Evolutionary conservation across 2,113 vertebrate genomes (phyloP).

Genomic region (Circaetus gallicus): DNA sequence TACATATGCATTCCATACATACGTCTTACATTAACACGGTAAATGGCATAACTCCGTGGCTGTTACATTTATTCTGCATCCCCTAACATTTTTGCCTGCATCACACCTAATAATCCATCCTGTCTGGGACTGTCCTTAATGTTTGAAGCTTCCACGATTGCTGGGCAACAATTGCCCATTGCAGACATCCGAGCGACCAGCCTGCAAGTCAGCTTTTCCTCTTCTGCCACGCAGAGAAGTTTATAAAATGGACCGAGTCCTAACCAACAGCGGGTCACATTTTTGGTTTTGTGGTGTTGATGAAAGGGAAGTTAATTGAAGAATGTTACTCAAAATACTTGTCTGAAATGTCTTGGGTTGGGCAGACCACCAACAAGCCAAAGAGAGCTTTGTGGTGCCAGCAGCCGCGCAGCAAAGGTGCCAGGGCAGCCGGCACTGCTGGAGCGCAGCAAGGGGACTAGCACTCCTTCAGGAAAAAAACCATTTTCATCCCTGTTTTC

Average conservation of each 20-base stretch:
- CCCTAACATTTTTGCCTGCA: background rate
- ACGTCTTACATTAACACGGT: background rate
- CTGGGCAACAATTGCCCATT: background rate
- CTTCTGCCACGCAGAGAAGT: background rate
- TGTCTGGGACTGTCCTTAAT: too few relatives aligned
- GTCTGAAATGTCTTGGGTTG: rapidly evolving
- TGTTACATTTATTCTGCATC: background rate
- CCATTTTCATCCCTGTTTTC: rapidly evolving
- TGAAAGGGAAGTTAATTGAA: background rate
- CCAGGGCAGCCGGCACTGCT: background rate
- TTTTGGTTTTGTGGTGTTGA: too few relatives aligned
- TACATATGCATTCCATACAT: rapidly evolving
- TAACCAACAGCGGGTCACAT: rapidly evolving
- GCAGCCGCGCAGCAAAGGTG: background rate
- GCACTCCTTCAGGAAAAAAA: background rate
- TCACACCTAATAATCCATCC: background rate
- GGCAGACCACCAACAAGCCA: background rate
- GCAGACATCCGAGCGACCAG: background rate
- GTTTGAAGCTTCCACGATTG: background rate
- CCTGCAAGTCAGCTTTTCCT: too few relatives aligned
- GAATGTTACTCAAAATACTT: background rate
- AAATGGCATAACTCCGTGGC: background rate
- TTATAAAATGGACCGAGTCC: background rate
- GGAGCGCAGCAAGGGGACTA: background rate
- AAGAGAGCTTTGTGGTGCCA: background rate